Percentiles rank a stretch among this genome's conserved stretches.
These are phyloP conservation scores for Ammospiza caudacuta DNA, from an alignment of 2,113 vertebrate species.

Conservation along the genomic window DNA sequence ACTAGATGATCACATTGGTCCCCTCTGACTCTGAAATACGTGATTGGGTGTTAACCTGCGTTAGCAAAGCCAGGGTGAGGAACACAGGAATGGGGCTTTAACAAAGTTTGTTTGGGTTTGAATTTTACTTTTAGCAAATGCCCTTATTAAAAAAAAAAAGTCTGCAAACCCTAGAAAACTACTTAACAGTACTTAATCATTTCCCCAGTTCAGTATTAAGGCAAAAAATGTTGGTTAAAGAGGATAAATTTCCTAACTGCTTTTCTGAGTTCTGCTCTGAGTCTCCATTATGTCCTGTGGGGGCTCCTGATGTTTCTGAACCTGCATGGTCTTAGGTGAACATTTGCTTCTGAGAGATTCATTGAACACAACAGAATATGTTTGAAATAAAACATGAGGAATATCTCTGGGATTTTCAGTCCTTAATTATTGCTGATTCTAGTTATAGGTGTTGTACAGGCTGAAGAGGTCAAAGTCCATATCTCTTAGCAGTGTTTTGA, in stretches of 20 bases:
- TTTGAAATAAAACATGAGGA: not conserved
- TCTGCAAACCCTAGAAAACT: not conserved
- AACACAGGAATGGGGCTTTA: not conserved
- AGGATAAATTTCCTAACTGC: not conserved
- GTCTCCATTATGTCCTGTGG: not conserved
- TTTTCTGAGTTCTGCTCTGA: not conserved
- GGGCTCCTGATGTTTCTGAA: not conserved
- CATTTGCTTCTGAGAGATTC: not conserved
- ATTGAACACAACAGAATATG: not conserved
- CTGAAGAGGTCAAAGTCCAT: not conserved
- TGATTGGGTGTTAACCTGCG: not conserved
- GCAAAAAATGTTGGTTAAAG: not conserved
- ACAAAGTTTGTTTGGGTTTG: not conserved
- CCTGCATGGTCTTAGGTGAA: not conserved
- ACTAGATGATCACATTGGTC: not conserved
- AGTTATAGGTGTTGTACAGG: not conserved
- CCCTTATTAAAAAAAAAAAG: not conserved
- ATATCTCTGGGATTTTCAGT: not conserved
- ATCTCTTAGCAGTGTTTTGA: not conserved
- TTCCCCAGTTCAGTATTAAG: not conserved
- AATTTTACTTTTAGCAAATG: not conserved
- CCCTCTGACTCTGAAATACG: slow-evolving; percentile 23
- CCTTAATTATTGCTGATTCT: not conserved
- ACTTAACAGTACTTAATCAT: not conserved
- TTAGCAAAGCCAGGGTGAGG: not conserved